Evolutionary conservation across 2,113 vertebrate species (phyloP).

Genomic region (Leiothrix lutea): DNA sequence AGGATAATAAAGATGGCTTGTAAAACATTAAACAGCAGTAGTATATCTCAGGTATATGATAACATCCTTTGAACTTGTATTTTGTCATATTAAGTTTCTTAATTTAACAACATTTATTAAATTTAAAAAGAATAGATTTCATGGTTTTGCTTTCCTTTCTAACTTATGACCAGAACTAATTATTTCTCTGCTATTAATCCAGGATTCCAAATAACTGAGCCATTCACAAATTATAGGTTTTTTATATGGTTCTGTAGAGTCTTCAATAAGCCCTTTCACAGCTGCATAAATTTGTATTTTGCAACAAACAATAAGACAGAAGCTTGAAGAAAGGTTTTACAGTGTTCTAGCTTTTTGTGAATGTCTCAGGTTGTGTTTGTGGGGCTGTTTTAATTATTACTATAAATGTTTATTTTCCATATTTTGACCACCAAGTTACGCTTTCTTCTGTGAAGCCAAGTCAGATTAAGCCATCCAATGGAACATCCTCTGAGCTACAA

Average conservation of each 20-base stretch:
- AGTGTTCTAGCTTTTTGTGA: background rate
- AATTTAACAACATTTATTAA: background rate
- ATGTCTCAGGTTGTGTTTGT: background rate
- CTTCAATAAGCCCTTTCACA: background rate
- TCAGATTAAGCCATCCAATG: background rate
- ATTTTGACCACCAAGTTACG: background rate
- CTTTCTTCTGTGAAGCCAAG: background rate
- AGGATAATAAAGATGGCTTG: constrained; percentile 44
- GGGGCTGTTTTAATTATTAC: background rate
- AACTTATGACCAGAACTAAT: background rate
- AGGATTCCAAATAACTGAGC: background rate
- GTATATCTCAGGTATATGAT: constrained; percentile 3
- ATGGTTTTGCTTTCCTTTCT: background rate
- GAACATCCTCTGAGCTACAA: background rate
- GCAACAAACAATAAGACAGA: background rate
- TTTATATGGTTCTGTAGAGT: background rate
- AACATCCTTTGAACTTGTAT: background rate
- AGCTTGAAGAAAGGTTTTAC: background rate
- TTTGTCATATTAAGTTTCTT: background rate
- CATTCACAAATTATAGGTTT: background rate
- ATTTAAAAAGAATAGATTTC: background rate
- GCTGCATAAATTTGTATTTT: background rate
- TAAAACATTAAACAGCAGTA: constrained; percentile 40
- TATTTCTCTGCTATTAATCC: background rate
- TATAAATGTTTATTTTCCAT: background rate